Base-by-base conservation (phyloP, 2,888 invertebrate genomes). In the Tinea pellionella region DNA sequence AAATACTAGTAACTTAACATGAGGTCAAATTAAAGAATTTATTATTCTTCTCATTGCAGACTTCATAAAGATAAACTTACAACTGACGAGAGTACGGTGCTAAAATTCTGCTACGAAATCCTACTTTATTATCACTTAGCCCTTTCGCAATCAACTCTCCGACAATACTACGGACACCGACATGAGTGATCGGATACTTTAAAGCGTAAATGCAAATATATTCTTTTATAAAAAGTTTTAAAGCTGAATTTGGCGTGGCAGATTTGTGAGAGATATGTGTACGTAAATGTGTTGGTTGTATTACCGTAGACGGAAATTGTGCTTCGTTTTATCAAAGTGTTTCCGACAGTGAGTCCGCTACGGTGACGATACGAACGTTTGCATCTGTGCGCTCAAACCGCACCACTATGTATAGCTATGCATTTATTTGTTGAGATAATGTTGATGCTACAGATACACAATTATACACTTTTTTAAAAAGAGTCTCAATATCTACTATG, bases 311-410 rank as follows among this genome's bases (percentile, higher is more conserved):
- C 71, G 78, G 78, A 80, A 79, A 79, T 78, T 77, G 74, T 74
- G 74, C 70, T 72, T 67, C 73, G 76, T 77, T 80, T 75, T 79
- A 80, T 81, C 78, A 77, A 77, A 80, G 76, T 70, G 70, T 66
- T 74, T 73, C 74, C 71, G 68, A 66, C 65, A 67, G 58, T 58
- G 29, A 24, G 65, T 67, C 69, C 68, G 65, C 68, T 9, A 19
- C 64, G 64, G 61, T 61, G 61, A 63, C 68, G 71, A 68, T 69
- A 67, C 68, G 66, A 65, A 68, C 69, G 70, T 71, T 72, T 71
- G 72, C 74, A 76, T 75, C 73, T 72, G 73, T 73, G 72, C 67
- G 64, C 66, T 65, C 66, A 29, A 56, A 60, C 51, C 61, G 60
- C 61, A 59, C 53, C 41, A 59, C 32, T 55, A 55, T 9, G n/a